phyloP scores from a whole-genome alignment of 1,140 invertebrate species.

The Littorina saxatilis region DNA sequence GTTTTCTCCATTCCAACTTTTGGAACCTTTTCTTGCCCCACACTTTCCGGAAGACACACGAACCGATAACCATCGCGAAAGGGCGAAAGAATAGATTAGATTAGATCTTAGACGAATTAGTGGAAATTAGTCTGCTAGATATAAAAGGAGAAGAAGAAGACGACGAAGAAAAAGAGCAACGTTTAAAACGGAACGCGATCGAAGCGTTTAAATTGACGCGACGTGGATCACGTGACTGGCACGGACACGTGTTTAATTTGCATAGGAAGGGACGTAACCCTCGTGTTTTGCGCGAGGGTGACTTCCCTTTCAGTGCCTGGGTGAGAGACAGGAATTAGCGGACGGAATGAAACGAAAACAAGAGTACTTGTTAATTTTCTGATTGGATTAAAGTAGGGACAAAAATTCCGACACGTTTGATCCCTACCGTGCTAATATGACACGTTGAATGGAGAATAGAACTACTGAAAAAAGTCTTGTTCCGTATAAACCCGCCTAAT shows the following conservation, averaged over 20 bases:
- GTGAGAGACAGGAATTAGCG: slow-evolving; percentile 20
- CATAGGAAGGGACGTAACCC: slow-evolving; percentile 3
- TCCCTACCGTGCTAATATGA: too few species aligned
- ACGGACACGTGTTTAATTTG: slow-evolving; percentile 26
- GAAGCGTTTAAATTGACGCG: neutral
- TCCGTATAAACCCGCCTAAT: too few species aligned
- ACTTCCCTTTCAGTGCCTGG: neutral
- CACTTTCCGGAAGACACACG: neutral
- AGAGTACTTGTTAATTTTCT: slow-evolving; percentile 6
- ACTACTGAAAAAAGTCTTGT: too few species aligned
- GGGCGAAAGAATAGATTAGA: neutral
- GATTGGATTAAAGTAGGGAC: slow-evolving; percentile 26
- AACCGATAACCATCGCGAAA: neutral
- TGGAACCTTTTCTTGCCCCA: too few species aligned
- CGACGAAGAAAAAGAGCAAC: neutral
- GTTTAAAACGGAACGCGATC: neutral
- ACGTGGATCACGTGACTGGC: neutral
- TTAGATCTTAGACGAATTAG: slow-evolving; percentile 9
- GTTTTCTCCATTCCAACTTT: too few species aligned
- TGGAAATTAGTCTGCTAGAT: neutral
- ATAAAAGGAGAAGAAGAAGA: neutral
- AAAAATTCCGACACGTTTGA: neutral
- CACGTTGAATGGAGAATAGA: too few species aligned
- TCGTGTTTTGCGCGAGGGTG: slow-evolving; percentile 5
- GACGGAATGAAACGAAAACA: slow-evolving; percentile 16